Base-by-base conservation (phyloP, 2,797 vertebrate species). In the Australoheros facetus region DNA sequence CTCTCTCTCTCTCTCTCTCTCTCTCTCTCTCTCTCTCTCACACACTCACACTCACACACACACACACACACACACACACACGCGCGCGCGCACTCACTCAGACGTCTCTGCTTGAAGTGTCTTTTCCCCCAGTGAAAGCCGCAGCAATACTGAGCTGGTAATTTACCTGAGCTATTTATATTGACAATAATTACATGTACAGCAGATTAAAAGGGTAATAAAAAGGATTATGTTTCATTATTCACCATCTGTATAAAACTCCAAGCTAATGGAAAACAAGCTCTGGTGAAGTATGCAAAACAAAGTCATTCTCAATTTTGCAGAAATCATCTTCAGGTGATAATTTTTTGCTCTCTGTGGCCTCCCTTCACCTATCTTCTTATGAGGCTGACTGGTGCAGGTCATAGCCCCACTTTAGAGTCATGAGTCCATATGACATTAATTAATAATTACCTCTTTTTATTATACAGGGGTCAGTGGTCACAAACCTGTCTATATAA, bases 131-230 rank as follows among this genome's bases (percentile, higher is more conserved):
- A 56, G 45, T 82, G 78, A 80, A 76, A 73, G 73, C 45, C 71
- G 26, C 59, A 62, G 51, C 54, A 56, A 42, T 57, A 66, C 37
- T 19, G 14, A 56, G 56, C 45, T 58, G 80, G 75, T 80, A 78
- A 85, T 87, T 87, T 66, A 80, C 85, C 83, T 81, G 73, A 48
- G 34, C 78, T 75, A 77, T 88, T 78, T 78, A 70, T 78, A 78
- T 71, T 82, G 62, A 54, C 55, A 69, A 26, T 81, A 55, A 84
- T 82, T 85, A 74, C 54, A 71, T 45, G 39, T 70, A 51, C 13
- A 21, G 69, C 64, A 80, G 59, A 88, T 90, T 89, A 81, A 87
- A 84, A 62, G 51, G 78, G 72, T 66, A 83, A 89, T 83, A 56
- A 84, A 77, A 85, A 73, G 16, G 28, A 73, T 17, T 4, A 8